Conservation (phyloP, 2,113 vertebrate genomes). For the Corydoras sp. region DNA sequence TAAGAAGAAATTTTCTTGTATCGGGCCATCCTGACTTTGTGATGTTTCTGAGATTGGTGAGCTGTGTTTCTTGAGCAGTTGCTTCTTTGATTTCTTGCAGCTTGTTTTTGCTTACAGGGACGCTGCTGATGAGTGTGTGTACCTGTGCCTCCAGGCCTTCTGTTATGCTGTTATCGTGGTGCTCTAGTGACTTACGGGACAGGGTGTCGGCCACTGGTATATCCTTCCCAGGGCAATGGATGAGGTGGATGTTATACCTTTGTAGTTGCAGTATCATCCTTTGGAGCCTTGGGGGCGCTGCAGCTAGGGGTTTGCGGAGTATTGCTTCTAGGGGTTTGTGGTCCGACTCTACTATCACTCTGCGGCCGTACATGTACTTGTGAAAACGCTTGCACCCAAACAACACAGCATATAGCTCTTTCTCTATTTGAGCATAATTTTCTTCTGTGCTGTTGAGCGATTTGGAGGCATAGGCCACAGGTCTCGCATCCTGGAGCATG, state of each 20-base stretch:
- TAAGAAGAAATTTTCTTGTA: no score
- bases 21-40: conserved; percentile 13
- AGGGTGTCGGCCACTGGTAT: conserved; percentile 15
- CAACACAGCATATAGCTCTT: conserved; percentile 25
- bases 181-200: conserved; percentile 10
- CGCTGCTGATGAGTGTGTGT: conserved; percentile 12
- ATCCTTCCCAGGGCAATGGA: conserved; percentile 14
- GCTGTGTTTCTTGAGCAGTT: conserved; percentile 4
- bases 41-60: neutral
- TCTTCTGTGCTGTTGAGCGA: conserved; percentile 16
- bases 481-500: conserved; percentile 15
- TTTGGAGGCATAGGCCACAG: conserved; percentile 16
- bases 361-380: neutral
- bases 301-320: conserved; percentile 12
- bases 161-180: neutral
- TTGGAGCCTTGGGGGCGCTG: conserved; percentile 10
- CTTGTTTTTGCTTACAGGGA: conserved; percentile 14
- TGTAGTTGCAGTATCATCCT: conserved; percentile 24
- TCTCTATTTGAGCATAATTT: conserved; percentile 26
- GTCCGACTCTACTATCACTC: conserved; percentile 14
- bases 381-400: conserved; percentile 27
- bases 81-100: neutral
- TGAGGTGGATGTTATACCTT: conserved; percentile 17
- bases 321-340: conserved; percentile 26
- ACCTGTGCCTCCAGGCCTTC: conserved; percentile 28